A percentile compares a stretch with the other conserved stretches of the same genome.
Evolutionary conservation across 2,888 invertebrate genomes (phyloP).

Genomic region (Troides oblongomaculatus): DNA sequence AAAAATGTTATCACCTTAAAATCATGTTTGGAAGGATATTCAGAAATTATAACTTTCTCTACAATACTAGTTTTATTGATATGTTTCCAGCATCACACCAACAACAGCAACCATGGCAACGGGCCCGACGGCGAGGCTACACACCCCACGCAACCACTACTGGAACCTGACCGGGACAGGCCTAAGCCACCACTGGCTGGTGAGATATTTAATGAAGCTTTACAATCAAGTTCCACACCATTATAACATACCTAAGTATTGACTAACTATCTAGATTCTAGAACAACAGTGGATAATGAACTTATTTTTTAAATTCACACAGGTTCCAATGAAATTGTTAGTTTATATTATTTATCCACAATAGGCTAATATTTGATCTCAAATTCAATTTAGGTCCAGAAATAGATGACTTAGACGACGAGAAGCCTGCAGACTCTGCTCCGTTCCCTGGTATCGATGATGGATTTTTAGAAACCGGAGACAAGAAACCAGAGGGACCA

Average conservation of each 20-base stretch:
- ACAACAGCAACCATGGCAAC: constrained; percentile 33
- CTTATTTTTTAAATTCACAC: no score
- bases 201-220: constrained; percentile 33
- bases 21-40: no score
- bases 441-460: constrained; percentile 83
- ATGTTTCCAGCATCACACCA: constrained; percentile 37
- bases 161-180: constrained; percentile 66
- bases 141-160: constrained; percentile 53
- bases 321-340: no score
- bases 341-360: no score
- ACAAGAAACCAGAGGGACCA: constrained; percentile 42
- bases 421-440: constrained; percentile 52
- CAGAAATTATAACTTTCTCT: no score
- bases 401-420: constrained; percentile 77
- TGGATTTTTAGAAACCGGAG: constrained; percentile 74
- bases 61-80: not conserved
- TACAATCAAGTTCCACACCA: no score
- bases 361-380: no score
- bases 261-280: no score
- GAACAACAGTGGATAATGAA: no score
- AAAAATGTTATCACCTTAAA: no score
- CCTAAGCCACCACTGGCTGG: constrained; percentile 74
- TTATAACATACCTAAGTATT: no score
- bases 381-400: constrained; percentile 65
- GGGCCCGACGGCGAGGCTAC: constrained; percentile 35